phyloP scores from a whole-genome alignment of 2,888 invertebrate species.

The Cremastinae sp. region DNA sequence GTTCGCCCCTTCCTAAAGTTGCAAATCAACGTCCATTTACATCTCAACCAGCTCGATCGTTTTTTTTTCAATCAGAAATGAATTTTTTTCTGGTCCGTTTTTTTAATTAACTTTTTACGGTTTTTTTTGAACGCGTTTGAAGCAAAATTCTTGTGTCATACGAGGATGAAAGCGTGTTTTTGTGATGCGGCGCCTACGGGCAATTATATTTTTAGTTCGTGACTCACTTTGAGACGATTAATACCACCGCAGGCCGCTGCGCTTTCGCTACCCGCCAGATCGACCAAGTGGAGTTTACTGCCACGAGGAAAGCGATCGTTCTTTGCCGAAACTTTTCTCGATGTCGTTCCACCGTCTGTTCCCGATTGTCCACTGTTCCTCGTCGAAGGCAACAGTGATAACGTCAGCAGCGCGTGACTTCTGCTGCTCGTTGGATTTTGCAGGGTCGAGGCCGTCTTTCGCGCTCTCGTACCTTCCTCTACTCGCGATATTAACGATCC shows the following conservation, averaged over 20 bases:
- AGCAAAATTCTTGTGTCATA: conserved; percentile 19
- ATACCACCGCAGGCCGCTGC: conserved; percentile 80
- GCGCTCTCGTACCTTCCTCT: conserved; percentile 83
- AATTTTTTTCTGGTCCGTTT: neutral
- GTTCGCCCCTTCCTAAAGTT: conserved; percentile 82
- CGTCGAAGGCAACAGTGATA: conserved; percentile 84
- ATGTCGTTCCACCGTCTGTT: conserved; percentile 50
- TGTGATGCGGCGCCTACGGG: conserved; percentile 10
- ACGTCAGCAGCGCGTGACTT: conserved; percentile 88
- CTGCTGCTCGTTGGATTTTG: conserved; percentile 88
- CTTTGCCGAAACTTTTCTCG: conserved; percentile 67
- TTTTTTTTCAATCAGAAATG: too few relatives aligned
- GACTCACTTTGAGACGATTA: conserved; percentile 79
- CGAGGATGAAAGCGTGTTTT: conserved; percentile 18
- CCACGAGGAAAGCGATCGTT: conserved; percentile 83
- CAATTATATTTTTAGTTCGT: conserved; percentile 53
- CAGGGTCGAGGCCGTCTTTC: conserved; percentile 87
- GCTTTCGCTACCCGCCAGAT: conserved; percentile 87
- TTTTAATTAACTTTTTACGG: conserved; percentile 1
- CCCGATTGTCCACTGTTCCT: conserved; percentile 82
- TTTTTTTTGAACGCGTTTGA: neutral
- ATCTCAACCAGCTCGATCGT: too few relatives aligned
- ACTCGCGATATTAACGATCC: conserved; percentile 83
- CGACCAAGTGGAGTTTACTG: conserved; percentile 85
- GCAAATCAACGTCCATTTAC: too few relatives aligned